phyloP scores from a whole-genome alignment of 2,113 vertebrate genomes.

The Corythoichthys intestinalis region DNA sequence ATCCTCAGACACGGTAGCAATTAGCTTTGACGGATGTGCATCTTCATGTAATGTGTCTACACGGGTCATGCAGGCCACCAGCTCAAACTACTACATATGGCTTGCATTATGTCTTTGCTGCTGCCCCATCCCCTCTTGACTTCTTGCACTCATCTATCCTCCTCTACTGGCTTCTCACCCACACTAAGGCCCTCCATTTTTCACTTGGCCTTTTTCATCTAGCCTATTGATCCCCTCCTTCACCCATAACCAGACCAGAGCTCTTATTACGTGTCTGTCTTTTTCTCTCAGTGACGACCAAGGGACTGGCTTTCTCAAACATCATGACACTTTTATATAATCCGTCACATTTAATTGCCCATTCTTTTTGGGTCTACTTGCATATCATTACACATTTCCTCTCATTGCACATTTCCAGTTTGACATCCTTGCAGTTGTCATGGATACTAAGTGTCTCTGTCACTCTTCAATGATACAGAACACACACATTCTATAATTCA shows the following conservation, averaged over 20 bases:
- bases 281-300: constrained; percentile 43
- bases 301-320: constrained; percentile 28
- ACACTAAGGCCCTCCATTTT: constrained; percentile 49
- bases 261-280: constrained; percentile 55
- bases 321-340: constrained; percentile 47
- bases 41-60: not conserved
- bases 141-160: constrained; percentile 32
- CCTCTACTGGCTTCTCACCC: constrained; percentile 4
- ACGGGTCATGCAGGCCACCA: constrained; percentile 6
- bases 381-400: constrained; percentile 14
- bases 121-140: constrained; percentile 10
- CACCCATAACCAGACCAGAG: constrained; percentile 11
- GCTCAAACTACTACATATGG: constrained; percentile 25
- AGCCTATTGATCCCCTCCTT: constrained; percentile 35
- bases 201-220: constrained; percentile 56
- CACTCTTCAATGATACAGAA: not conserved
- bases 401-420: not conserved
- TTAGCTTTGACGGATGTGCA: constrained; percentile 21
- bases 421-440: not conserved
- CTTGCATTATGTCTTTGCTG: constrained; percentile 4
- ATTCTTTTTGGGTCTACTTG: constrained; percentile 14
- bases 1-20: constrained; percentile 5
- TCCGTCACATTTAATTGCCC: constrained; percentile 7
- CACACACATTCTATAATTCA: not conserved
- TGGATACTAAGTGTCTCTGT: not conserved